These are phyloP conservation scores for Vanessa cardui DNA, from an alignment of 2,888 invertebrate species.

Conservation along the genomic window DNA sequence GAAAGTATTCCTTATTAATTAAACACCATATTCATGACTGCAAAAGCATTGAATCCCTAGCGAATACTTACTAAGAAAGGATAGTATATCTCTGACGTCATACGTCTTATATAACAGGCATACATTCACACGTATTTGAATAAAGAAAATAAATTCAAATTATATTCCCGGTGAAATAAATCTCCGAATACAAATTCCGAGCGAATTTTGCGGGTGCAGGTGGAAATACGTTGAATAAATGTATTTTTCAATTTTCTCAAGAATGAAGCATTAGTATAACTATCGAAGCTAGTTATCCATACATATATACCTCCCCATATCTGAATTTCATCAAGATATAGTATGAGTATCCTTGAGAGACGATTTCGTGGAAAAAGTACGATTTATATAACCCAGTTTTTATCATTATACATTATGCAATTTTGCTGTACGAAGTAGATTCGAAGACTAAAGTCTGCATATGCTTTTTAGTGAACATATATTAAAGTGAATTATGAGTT, in stretches of 20 bases:
- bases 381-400: neutral
- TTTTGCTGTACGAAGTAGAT: neutral
- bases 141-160: conserved; percentile 32
- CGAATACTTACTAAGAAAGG: neutral
- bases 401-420: neutral
- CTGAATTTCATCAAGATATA: conserved; percentile 3
- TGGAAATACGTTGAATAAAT: conserved; percentile 39
- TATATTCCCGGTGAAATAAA: conserved; percentile 32
- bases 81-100: conserved; percentile 5
- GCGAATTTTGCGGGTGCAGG: conserved; percentile 34
- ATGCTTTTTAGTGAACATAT: neutral
- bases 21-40: neutral
- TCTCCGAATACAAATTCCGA: conserved; percentile 30
- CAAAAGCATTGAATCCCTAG: neutral
- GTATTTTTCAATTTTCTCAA: conserved; percentile 38
- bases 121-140: conserved; percentile 14
- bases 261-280: conserved; percentile 28
- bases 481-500: too few relatives aligned
- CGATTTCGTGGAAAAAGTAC: neutral
- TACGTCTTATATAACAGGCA: conserved; percentile 17
- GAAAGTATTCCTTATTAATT: neutral
- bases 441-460: too few relatives aligned
- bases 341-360: neutral
- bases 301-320: neutral
- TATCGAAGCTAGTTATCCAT: conserved; percentile 7